Evolutionary conservation across 1,140 invertebrate species (phyloP).

Genomic region (Bombus waltoni): DNA sequence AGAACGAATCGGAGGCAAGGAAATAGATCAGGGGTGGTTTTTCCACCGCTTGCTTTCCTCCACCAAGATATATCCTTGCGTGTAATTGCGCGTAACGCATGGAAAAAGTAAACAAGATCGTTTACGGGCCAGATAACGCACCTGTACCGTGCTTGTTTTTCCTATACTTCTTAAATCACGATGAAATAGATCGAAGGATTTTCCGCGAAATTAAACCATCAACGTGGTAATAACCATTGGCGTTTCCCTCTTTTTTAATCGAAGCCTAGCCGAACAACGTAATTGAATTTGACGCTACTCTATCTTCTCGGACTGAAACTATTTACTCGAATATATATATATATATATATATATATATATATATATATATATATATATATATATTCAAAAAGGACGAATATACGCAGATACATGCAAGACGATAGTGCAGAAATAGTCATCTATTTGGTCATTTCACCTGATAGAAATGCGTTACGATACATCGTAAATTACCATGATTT

Average conservation of each 20-base stretch:
- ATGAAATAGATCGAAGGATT: not conserved
- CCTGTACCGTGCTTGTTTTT: not conserved
- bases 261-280: not conserved
- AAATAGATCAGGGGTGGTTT: conserved; percentile 41
- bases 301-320: no score
- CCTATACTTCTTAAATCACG: not conserved
- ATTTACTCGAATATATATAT: no score
- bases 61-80: not conserved
- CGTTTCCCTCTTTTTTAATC: not conserved
- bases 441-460: not conserved
- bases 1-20: conserved; percentile 1
- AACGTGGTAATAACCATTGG: not conserved
- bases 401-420: not conserved
- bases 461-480: not conserved
- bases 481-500: conserved; percentile 2
- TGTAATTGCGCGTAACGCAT: conserved; percentile 22
- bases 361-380: no score
- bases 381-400: not conserved
- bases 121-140: not conserved
- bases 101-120: conserved; percentile 17
- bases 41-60: not conserved
- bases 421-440: not conserved
- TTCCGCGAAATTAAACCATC: not conserved
- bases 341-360: no score
- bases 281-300: not conserved